Percentiles rank a stretch among this genome's conserved stretches.
Evolutionary conservation across 1,140 invertebrate species (phyloP).

Genomic region (Bombus terrestris): DNA sequence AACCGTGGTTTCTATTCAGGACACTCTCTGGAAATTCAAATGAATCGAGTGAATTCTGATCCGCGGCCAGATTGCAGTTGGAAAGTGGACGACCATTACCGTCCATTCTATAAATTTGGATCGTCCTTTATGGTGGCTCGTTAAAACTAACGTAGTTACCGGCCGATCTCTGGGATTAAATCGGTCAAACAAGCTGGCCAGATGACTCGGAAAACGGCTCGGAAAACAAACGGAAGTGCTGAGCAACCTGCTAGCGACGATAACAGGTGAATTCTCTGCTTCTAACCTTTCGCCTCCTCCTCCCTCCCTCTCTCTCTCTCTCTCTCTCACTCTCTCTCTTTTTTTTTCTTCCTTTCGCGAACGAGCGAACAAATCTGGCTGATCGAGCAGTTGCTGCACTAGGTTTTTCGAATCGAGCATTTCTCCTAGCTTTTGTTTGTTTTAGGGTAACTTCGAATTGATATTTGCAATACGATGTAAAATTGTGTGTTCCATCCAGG

Average conservation of each 20-base stretch:
- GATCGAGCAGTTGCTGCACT: background rate
- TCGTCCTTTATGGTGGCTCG: constrained; percentile 55
- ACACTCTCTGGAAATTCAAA: constrained; percentile 45
- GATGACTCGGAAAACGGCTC: constrained; percentile 16
- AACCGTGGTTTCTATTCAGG: constrained; percentile 46
- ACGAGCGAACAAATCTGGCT: background rate
- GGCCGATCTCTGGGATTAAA: constrained; percentile 43
- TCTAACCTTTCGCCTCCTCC: background rate
- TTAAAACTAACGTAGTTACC: constrained; percentile 48
- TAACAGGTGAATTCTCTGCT: constrained; percentile 1
- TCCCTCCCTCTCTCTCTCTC: background rate
- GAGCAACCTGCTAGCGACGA: constrained; percentile 6
- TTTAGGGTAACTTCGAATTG: background rate
- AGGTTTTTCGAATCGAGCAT: background rate
- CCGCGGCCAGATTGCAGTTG: constrained; percentile 50
- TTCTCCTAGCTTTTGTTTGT: background rate
- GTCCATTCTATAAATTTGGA: constrained; percentile 60
- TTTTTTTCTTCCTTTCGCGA: background rate
- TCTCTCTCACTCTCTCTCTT: too few species aligned
- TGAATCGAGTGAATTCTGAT: constrained; percentile 50
- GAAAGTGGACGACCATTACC: constrained; percentile 54
- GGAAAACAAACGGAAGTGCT: constrained; percentile 28
- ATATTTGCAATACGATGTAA: background rate
- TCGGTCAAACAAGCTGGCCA: constrained; percentile 13
- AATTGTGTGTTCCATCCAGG: background rate